Evolutionary conservation across 1,140 invertebrate genomes (phyloP), one percentile per base, ranked within the genome.

Genomic region (Grapholita molesta): DNA sequence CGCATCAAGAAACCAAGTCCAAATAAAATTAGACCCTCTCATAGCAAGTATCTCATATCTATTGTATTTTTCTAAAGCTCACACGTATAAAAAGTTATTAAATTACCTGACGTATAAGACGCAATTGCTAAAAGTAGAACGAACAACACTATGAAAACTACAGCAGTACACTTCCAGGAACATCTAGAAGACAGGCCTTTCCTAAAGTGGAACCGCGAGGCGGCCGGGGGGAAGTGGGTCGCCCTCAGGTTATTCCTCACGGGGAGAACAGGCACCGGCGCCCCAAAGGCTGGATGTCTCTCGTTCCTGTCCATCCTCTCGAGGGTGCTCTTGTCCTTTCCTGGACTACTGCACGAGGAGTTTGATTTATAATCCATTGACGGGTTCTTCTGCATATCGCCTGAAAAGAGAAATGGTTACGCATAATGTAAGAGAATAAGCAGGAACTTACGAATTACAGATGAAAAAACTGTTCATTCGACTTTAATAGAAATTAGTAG

Each of bases 151-250:
- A 98, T 96, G 79, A 97, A 95, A 64, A 96, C 94, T 79, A 98
- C 96, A 23, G 97, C 96, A 64, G 97, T 95, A 86, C 97, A 96
- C 89, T 97, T 97, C 96, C 97, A 98, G 64, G 96, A 96, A 90
- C 97, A 98, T 87, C 94, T 94, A 35, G 96, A 97, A 24, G 96
- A 95, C 75, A 97, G 93, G 73, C 96, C 96, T 93, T 98, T 98
- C 81, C 96, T 95, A 83, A 98, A 97, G 87, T 98, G 97, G 88
- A 97, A 96, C 33, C 96, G 92, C 61, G 92, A 93, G 23, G 94
- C 94, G 9, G 85, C 80, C 23, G 94, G 94, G 24, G 95, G 93
- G 77, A 95, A 95, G 80, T 95, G 94, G 67, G 93, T 93, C 33
- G 94, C 93, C 68, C 94, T 93, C 73, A 95, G 92, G 81, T 95